Base-by-base conservation (phyloP, 2,888 invertebrate genomes). In the Watsonalla binaria region DNA sequence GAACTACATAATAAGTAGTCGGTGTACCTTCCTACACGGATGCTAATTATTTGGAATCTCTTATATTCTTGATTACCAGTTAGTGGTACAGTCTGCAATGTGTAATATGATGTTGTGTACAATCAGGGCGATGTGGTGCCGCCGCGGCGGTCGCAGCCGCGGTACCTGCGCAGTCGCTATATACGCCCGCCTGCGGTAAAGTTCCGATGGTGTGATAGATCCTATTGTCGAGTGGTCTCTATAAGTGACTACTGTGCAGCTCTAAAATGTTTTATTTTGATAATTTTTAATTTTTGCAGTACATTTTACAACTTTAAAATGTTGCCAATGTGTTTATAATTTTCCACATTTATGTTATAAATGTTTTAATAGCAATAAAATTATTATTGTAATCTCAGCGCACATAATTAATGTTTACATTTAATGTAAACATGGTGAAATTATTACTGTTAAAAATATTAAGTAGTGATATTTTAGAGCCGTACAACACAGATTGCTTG, bases 131-230 rank as follows among this genome's bases (percentile, higher is more conserved):
- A 83, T 76, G 70, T 70, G 72, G 65, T 69, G 59, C 66, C 68
- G 64, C 62, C 69, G 58, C 76, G 76, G 59, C 84, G 84, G 55
- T 54, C 79, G 65, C 74, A 71, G 73, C 78, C 84, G 70, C 87
- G 87, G 65, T 74, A 75, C 75, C 90, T 86, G 70, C 90, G 89
- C 83, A 80, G 86, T 80, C 87, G 88, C 77, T 90, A 90, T 85
- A 90, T 90, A 78, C 87, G 88, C 72, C 82, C 90, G 76, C 90
- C 90, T 58, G 84, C 81, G 90, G 90, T 90, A 90, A 89, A 70
- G 86, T 86, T 88, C 79, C 88, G 89, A 89, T 90, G 90, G 90
- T 90, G 90, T 89, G 90, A 86, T 86, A 75, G 68, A 65, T 70
- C 70, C 68, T 58, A 53, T 64, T 49, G 49, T 49, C 37, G 37